These are phyloP conservation scores for Otocyon megalotis DNA, from an alignment of 2,113 vertebrate species.

Conservation along the genomic window DNA sequence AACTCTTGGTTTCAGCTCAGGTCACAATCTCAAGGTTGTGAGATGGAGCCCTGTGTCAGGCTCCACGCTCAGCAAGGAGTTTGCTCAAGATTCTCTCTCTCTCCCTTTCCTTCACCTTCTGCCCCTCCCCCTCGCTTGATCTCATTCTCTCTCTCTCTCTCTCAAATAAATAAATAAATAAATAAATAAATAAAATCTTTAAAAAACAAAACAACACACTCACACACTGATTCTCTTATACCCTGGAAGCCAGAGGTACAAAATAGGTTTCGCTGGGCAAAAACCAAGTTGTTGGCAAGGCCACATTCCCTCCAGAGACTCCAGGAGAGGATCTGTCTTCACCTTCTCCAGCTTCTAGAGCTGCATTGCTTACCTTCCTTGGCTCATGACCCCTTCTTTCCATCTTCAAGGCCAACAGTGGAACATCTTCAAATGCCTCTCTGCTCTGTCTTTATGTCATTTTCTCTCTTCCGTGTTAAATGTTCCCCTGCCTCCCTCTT, in stretches of 20 bases:
- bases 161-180: no score
- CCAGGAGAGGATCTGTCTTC: neutral
- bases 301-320: accelerated
- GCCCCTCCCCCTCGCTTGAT: no score
- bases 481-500: neutral
- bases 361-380: neutral
- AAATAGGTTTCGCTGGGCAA: neutral
- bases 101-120: no score
- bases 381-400: neutral
- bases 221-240: no score
- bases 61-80: neutral
- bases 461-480: neutral
- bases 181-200: no score
- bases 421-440: neutral
- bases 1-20: neutral
- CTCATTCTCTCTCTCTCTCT: no score
- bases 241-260: neutral
- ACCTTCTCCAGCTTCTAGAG: neutral
- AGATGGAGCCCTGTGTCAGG: neutral
- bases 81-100: neutral
- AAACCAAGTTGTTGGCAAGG: neutral
- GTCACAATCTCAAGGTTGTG: neutral
- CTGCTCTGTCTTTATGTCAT: neutral
- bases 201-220: no score
- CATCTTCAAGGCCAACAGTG: neutral